Percentiles rank a stretch among this genome's conserved stretches.
phyloP scores from a whole-genome alignment of 2,113 vertebrate species.

The Notarius lentiginosus region DNA sequence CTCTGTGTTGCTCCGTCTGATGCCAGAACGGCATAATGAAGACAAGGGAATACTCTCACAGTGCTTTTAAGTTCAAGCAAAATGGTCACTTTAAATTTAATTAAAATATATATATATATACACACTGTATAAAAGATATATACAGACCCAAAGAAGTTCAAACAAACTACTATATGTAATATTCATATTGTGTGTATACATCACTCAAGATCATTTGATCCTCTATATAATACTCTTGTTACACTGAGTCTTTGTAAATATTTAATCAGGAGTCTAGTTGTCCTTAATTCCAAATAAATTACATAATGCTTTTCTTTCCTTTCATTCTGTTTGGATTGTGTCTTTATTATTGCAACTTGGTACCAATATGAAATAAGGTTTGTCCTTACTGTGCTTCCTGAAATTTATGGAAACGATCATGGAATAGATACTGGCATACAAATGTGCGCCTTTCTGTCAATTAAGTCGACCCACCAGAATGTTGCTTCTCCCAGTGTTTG shows the following conservation, averaged over 20 bases:
- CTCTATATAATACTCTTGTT: not conserved
- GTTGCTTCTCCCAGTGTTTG: conserved; percentile 70
- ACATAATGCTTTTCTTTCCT: not conserved
- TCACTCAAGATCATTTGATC: not conserved
- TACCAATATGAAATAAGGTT: not conserved
- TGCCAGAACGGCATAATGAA: conserved; percentile 18
- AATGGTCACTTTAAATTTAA: not conserved
- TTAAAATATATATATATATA: too few relatives aligned
- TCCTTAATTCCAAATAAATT: not conserved
- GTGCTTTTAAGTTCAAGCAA: not conserved
- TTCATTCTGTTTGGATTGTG: not conserved
- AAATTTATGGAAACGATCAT: not conserved
- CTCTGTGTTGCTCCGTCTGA: conserved; percentile 36
- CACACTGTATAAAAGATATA: not conserved
- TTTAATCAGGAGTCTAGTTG: not conserved
- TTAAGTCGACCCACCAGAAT: conserved; percentile 66
- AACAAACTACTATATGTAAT: not conserved
- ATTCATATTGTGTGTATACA: not conserved
- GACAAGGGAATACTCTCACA: not conserved
- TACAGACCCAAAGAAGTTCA: not conserved
- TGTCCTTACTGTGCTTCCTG: not conserved
- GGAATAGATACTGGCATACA: not conserved
- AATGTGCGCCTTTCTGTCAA: not conserved
- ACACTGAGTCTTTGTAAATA: not conserved
- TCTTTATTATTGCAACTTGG: not conserved